phyloP scores from a whole-genome alignment of 2,113 vertebrate species.

The Cyphomyrus discorhynchus region DNA sequence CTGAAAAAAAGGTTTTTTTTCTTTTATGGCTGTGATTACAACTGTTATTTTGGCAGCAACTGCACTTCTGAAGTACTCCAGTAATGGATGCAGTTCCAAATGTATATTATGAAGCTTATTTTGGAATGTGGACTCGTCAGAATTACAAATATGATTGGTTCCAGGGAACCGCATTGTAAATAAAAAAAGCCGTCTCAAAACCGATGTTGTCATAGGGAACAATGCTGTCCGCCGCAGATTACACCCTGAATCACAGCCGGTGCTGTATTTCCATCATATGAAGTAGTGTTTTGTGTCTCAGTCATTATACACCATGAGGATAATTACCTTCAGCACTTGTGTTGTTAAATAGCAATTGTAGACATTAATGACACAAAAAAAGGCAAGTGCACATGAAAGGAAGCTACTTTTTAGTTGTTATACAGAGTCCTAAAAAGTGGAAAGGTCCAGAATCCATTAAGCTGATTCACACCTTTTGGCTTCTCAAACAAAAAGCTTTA shows the following conservation, averaged over 20 bases:
- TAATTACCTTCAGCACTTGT: neutral
- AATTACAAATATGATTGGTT: neutral
- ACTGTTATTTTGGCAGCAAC: constrained; percentile 1
- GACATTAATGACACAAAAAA: neutral
- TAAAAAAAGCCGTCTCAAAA: neutral
- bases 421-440: neutral
- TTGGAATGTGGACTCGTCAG: neutral
- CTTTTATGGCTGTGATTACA: neutral
- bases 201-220: neutral
- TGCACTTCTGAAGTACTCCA: neutral
- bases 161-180: neutral
- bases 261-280: neutral
- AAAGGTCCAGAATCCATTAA: neutral
- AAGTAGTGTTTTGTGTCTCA: neutral
- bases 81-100: constrained; percentile 7
- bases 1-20: neutral
- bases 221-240: no score
- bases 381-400: neutral
- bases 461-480: neutral
- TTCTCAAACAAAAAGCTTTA: neutral
- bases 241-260: neutral
- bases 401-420: neutral
- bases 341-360: neutral
- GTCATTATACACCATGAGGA: neutral
- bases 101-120: neutral